Evolutionary conservation across 2,888 invertebrate species (phyloP), one percentile per base, ranked within the genome.

Genomic region (Gerris lacustris): DNA sequence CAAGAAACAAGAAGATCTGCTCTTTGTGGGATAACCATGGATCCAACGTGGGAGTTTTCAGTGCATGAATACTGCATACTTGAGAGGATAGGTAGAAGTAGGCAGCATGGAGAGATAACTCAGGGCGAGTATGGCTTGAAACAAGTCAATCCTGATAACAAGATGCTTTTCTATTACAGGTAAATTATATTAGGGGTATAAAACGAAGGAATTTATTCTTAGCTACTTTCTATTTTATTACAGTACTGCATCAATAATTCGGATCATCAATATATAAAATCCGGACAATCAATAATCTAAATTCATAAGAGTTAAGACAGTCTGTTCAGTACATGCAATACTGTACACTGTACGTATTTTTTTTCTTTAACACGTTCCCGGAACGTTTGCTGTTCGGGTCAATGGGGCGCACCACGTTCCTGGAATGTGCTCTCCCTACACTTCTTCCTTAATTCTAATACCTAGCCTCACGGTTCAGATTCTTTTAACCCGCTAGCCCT

Each of bases 21-120:
- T 0, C 78, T 92, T 62, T 81, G 86, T 67, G 84, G 85, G 9
- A 72, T 75, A 11, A 75, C 79, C 15, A 72, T 74, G n/a, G 77
- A 78, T 72, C 78, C 76, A 7, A 71, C 72, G 15, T 68, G 74
- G 6, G 80, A 81, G 2, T 79, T 84, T 72, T 79, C 83, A 4
- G 76, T 82, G 6, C 79, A 83, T n/a, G 86, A 86, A 72, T 92
- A 88, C 78, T 87, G 88, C 76, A 81, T 91, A 55, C 80, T 91
- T 72, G 93, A 92, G 80, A 81, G 87, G 76, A 86, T 92, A 55
- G 92, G 89, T 1, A 84, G 91, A 73, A 81, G 88, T 0, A 83
- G 91, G 62, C 83, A 83, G 74, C 84, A 85, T 75, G 91, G 92
- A 0, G 88, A 89, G 80, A 81, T 87, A 6, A 88, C 89, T 0